Conservation (phyloP, 2,888 invertebrate species). For the Charanyca ferruginea region DNA sequence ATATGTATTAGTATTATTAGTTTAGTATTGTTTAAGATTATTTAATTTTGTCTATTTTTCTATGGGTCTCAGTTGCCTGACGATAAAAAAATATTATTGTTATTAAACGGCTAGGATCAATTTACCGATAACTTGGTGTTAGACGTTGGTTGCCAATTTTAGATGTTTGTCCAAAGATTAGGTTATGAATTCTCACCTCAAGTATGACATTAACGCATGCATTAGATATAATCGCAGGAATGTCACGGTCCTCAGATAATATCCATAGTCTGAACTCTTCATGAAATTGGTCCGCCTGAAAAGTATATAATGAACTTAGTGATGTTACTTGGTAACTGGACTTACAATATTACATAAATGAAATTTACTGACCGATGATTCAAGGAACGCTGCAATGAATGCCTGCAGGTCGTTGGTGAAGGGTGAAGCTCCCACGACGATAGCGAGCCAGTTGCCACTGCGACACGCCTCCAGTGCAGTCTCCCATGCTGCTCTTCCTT, state of each 20-base stretch:
- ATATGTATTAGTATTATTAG: too few species aligned
- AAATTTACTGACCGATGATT: slow-evolving; percentile 67
- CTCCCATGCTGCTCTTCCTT: slow-evolving; percentile 77
- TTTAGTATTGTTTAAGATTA: too few species aligned
- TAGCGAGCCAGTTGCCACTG: slow-evolving; percentile 80
- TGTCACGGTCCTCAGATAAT: slow-evolving; percentile 95
- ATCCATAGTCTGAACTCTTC: slow-evolving; percentile 94
- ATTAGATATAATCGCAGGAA: slow-evolving; percentile 94
- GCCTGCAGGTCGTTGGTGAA: slow-evolving; percentile 78
- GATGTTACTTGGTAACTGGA: too few species aligned
- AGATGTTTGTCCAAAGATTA: background rate
- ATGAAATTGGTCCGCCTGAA: slow-evolving; percentile 76
- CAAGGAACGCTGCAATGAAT: slow-evolving; percentile 73
- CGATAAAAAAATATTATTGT: too few species aligned
- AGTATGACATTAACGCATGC: slow-evolving; percentile 93
- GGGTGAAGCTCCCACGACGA: slow-evolving; percentile 82
- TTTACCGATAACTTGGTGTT: background rate
- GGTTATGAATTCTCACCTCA: slow-evolving; percentile 74
- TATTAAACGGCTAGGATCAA: background rate
- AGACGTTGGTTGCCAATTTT: background rate
- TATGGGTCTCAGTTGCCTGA: too few species aligned
- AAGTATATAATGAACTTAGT: background rate
- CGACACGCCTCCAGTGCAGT: slow-evolving; percentile 72
- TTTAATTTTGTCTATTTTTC: too few species aligned
- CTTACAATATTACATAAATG: too few species aligned